phyloP scores from a whole-genome alignment of 2,113 vertebrate species.

The Microtus pennsylvanicus region DNA sequence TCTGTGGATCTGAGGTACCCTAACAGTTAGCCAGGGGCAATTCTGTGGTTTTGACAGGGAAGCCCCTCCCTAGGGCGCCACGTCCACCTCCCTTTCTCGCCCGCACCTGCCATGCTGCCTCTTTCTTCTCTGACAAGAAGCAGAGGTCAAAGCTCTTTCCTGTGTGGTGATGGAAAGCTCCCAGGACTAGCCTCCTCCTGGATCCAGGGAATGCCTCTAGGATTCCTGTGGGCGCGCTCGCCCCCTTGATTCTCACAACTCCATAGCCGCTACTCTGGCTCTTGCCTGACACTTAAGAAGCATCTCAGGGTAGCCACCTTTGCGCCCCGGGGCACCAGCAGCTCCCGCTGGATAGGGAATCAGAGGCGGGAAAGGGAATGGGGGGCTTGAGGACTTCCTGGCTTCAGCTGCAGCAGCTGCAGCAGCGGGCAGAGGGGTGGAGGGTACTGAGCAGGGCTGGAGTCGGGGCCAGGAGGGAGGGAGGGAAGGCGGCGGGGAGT shows the following conservation, averaged over 20 bases:
- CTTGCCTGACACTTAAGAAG: neutral
- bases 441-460: constrained; percentile 49
- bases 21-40: neutral
- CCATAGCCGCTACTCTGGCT: neutral
- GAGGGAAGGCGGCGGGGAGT: constrained; percentile 29
- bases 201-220: neutral
- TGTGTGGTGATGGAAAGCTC: constrained; percentile 48
- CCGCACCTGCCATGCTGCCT: neutral
- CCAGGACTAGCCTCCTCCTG: neutral
- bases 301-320: neutral
- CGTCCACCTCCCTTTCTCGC: neutral
- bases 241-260: neutral
- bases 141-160: constrained; percentile 67
- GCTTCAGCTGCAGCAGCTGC: constrained; percentile 63
- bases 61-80: neutral
- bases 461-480: constrained; percentile 16
- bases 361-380: neutral
- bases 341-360: neutral
- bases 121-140: constrained; percentile 1
- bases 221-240: constrained; percentile 16
- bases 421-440: constrained; percentile 54
- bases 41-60: neutral
- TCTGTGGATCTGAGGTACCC: neutral
- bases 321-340: neutral
- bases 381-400: constrained; percentile 25